Base-by-base conservation (phyloP, 1,140 invertebrate species). In the Cyrtorhinus lividipennis region DNA sequence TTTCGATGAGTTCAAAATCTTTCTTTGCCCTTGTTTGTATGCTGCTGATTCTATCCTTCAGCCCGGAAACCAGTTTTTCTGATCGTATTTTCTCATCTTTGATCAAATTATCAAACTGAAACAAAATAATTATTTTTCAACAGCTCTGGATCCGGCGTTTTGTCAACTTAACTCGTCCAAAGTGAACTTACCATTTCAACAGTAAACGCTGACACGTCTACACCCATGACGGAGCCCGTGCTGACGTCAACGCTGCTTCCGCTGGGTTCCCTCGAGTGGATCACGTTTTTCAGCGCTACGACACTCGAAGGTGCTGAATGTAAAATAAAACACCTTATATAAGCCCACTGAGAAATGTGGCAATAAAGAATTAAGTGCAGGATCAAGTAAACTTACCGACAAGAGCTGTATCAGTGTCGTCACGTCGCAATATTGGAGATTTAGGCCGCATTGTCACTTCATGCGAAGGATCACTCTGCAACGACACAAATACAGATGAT, bases 11-110 rank as follows among this genome's bases (percentile, higher is more conserved):
- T 8, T 64, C 56, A 15, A 67, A 38, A 58, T 67, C 64, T 2
- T 59, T 62, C 45, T 61, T 65, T 2, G 59, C 58, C 22, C 59
- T 58, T 3, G 65, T 62, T n/a, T 24, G 13, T 18, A 67, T 13
- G 15, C 58, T 45, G 27, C 61, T 62, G 26, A 61, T 61, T 44
- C 61, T 63, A 25, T 61, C 45, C 48, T 65, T 65, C 23, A 65
- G 48, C 12, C 60, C 20, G 5, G 64, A 56, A 1, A 23, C 13
- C 27, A 62, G 57, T 56, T 67, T 60, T 20, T 56, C 24, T 12
- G 18, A 60, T 59, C 66, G 62, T 18, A 63, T 22, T 20, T 65
- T 59, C 62, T 67, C 64, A 26, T 67, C 64, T 26, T 63, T 61
- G 24, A 66, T 56, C 24, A 63, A 26, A 30, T 64, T 38, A 24